Conservation (phyloP, 2,113 vertebrate species). For the Coptodon rendalli region DNA sequence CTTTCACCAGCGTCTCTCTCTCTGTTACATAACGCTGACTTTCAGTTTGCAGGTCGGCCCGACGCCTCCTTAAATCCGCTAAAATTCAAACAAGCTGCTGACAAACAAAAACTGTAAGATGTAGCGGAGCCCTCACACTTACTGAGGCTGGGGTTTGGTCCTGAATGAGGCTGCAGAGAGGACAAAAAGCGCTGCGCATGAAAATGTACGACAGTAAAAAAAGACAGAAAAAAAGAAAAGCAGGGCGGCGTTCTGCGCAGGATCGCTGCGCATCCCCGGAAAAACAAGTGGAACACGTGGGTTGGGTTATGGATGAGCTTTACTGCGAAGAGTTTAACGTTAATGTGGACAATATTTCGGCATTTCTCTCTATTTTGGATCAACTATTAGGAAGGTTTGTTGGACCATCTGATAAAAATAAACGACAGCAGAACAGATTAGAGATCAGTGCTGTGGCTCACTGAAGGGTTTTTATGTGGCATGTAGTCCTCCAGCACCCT, state of each 20-base stretch:
- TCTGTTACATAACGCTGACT: neutral
- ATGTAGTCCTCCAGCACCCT: neutral
- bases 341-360: neutral
- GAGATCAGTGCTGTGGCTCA: neutral
- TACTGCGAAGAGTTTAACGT: rapidly evolving
- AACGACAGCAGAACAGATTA: neutral
- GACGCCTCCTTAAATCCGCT: rapidly evolving
- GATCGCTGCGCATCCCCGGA: slow-evolving; percentile 41
- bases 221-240: neutral
- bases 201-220: rapidly evolving
- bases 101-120: rapidly evolving
- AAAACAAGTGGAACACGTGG: slow-evolving; percentile 6
- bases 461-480: neutral
- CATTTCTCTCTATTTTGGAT: neutral
- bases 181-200: rapidly evolving
- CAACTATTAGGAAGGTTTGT: neutral
- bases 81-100: neutral
- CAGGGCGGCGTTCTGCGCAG: neutral
- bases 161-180: neutral
- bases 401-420: neutral
- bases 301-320: neutral
- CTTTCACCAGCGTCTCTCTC: neutral
- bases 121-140: neutral
- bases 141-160: neutral
- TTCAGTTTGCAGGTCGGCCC: neutral